Evolutionary conservation across 2,797 vertebrate genomes (phyloP).

Genomic region (Halcyon badia): DNA sequence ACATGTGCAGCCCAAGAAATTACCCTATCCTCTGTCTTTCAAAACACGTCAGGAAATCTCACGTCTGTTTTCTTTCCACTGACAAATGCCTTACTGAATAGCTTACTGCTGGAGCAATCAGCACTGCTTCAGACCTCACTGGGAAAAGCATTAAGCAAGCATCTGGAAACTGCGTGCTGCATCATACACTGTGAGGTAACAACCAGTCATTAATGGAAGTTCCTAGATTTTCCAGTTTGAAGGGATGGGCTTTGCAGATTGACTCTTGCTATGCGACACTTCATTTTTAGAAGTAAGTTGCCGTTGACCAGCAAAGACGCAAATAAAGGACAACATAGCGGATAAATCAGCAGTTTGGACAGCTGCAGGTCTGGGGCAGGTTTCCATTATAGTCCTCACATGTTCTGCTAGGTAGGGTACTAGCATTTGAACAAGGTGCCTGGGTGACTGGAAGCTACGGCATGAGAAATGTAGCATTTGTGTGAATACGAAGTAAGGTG

Average conservation of each 20-base stretch:
- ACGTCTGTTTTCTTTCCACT: constrained; percentile 69
- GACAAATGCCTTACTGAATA: constrained; percentile 53
- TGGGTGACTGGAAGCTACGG: background rate
- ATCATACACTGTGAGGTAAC: background rate
- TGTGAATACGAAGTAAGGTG: background rate
- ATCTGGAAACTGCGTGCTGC: constrained; percentile 14
- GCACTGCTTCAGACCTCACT: background rate
- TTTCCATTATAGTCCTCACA: background rate
- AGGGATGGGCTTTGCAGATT: background rate
- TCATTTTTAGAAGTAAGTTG: background rate
- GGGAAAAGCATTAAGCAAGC: constrained; percentile 36
- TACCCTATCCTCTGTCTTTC: constrained; percentile 44
- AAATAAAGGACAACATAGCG: background rate
- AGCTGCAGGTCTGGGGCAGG: background rate
- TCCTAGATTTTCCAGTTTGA: background rate
- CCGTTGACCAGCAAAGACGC: background rate
- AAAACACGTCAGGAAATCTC: constrained; percentile 61
- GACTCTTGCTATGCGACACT: background rate
- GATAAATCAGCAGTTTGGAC: background rate
- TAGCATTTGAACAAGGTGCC: background rate
- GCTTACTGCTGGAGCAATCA: background rate
- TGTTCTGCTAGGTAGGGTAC: background rate
- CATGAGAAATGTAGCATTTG: background rate
- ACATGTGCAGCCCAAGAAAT: constrained; percentile 43
- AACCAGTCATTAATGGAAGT: background rate